Evolutionary conservation across 2,113 vertebrate genomes (phyloP), one percentile per base, ranked within the genome.

Genomic region (Gallinago paraguaiae): DNA sequence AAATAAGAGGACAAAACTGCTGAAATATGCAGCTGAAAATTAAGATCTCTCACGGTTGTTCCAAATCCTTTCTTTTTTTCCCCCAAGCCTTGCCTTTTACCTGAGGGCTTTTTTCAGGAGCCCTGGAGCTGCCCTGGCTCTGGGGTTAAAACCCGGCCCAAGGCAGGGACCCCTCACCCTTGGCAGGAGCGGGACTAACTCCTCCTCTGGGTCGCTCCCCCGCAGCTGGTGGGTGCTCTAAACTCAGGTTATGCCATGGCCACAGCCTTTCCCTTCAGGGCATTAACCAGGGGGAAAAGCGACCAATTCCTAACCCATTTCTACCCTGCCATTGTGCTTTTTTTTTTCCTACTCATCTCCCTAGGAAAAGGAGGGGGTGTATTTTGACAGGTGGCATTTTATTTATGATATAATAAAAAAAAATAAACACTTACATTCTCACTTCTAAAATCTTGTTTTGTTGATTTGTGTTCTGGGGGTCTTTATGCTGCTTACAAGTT

Each of bases 21-120:
- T 88, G 53, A 76, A 94, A 93, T 94, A 92, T 37, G 33, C 14
- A 67, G 24, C 4, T 78, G 76, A 88, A 92, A 96, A 80, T 59
- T 57, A 76, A 65, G 41, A 50, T 86, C 50, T 72, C 35, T 86
- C 23, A 63, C 17, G 24, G 6, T 71, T 46, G 8, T 41, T 95
- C 43, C 8, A 79, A 76, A 50, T 8, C 7, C 63, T 79, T 70
- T 22, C 13, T 24, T 78, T 9, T 3, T 31, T 17, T 4, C 3
- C 4, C 30, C 12, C 18, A 65, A 23, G 28, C 16, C 6, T 69
- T 86, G 37, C 10, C 14, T 45, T 45, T 63, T 85, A 31, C 28
- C 75, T 77, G 13, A 0, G 3, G 23, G 39, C 41, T 87, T 43
- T 33, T 78, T 65, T 79, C 41, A 53, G 63, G 69, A 83, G 48